phyloP scores from a whole-genome alignment of 2,888 invertebrate genomes.

The Pachliopta kotzebuea region DNA sequence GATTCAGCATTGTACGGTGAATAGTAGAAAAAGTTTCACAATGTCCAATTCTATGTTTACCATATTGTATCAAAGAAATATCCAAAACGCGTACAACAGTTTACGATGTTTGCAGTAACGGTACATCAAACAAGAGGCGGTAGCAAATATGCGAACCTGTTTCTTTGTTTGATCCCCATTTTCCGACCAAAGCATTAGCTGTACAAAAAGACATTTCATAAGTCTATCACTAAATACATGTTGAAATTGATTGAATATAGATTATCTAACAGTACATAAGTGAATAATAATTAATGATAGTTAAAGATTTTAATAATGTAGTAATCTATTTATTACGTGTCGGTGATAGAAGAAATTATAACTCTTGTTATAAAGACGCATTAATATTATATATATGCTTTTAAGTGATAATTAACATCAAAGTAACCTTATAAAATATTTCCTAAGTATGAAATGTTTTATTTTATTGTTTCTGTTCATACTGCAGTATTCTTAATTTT shows the following conservation, averaged over 20 bases:
- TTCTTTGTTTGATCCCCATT: slow-evolving; percentile 8
- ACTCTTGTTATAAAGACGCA: no score
- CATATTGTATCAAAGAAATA: slow-evolving; percentile 2
- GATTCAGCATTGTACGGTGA: not conserved
- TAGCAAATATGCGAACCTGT: slow-evolving; percentile 14
- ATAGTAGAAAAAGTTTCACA: not conserved
- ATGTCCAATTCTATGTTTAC: not conserved
- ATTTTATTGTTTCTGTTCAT: not conserved
- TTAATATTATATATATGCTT: no score
- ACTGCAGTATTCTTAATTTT: not conserved
- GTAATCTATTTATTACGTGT: no score
- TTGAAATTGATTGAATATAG: not conserved
- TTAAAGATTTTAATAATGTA: no score
- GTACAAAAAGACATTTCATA: no score
- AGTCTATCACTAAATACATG: no score
- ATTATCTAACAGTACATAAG: no score
- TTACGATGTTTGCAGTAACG: slow-evolving; percentile 4
- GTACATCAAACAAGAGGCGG: slow-evolving; percentile 6
- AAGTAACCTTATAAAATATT: not conserved
- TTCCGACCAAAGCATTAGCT: slow-evolving; percentile 2
- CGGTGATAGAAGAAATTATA: no score
- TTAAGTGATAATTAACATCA: not conserved
- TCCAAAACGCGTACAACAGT: not conserved
- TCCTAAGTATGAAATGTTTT: not conserved
- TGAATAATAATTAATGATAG: no score